Evolutionary conservation across 2,797 vertebrate species (phyloP).

Genomic region (Clamator glandarius): DNA sequence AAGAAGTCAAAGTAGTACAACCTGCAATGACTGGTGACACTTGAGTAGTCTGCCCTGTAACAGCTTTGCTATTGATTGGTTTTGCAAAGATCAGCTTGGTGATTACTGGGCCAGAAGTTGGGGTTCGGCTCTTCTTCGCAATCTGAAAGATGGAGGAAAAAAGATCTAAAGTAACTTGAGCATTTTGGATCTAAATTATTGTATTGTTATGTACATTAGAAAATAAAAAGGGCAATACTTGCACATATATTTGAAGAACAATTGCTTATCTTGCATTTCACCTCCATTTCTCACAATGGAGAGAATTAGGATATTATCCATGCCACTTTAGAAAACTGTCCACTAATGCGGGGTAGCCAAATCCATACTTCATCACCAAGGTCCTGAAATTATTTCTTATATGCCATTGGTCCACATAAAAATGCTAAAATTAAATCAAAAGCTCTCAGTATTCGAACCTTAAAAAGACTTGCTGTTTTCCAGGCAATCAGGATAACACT

Average conservation of each 20-base stretch:
- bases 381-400: not conserved
- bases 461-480: not conserved
- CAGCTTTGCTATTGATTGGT: slow-evolving; percentile 94
- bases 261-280: not conserved
- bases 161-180: slow-evolving; percentile 34
- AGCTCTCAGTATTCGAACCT: not conserved
- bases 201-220: not conserved
- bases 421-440: not conserved
- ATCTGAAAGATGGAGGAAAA: slow-evolving; percentile 83
- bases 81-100: slow-evolving; percentile 97
- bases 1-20: slow-evolving; percentile 76
- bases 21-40: slow-evolving; percentile 90
- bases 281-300: not conserved
- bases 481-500: not conserved
- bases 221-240: not conserved
- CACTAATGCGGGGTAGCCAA: not conserved
- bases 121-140: slow-evolving; percentile 92
- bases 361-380: not conserved
- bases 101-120: slow-evolving; percentile 92
- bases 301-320: not conserved
- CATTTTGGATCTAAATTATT: not conserved
- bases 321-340: not conserved
- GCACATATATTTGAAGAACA: not conserved
- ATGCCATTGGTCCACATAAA: not conserved
- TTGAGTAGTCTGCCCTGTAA: slow-evolving; percentile 87